phyloP scores from a whole-genome alignment of 2,888 invertebrate species.

The Lasioglossum calceatum region DNA sequence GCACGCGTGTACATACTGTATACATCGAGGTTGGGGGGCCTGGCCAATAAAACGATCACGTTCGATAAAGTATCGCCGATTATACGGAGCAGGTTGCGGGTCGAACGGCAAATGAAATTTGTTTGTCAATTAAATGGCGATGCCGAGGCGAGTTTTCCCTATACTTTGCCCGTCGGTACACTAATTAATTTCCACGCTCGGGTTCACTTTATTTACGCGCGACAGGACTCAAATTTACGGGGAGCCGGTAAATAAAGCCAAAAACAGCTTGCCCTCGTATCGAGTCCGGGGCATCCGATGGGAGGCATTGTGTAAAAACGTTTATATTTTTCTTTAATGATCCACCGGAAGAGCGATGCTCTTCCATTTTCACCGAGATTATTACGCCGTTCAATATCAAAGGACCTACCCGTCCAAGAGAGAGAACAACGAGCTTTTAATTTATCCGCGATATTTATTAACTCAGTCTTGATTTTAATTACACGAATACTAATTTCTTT shows the following conservation, averaged over 20 bases:
- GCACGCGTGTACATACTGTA: background rate
- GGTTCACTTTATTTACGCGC: constrained; percentile 75
- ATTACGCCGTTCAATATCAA: background rate
- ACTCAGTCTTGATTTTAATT: background rate
- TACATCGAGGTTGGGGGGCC: background rate
- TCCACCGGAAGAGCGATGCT: background rate
- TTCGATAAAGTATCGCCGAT: constrained; percentile 36
- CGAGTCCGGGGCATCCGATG: background rate
- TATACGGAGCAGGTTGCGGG: constrained; percentile 17
- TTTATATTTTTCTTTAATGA: background rate
- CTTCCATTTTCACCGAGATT: background rate
- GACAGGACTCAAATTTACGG: constrained; percentile 72
- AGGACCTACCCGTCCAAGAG: too few relatives aligned
- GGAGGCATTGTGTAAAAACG: background rate
- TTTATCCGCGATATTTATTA: background rate
- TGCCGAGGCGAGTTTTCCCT: constrained; percentile 66
- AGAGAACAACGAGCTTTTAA: background rate
- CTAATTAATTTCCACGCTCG: constrained; percentile 75
- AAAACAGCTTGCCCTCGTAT: constrained; percentile 57
- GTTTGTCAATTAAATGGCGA: constrained; percentile 70
- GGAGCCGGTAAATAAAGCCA: constrained; percentile 51
- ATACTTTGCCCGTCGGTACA: constrained; percentile 69
- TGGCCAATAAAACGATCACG: background rate
- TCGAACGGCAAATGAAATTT: constrained; percentile 63
- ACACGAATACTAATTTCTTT: background rate